A percentile compares a stretch with the other conserved stretches of the same genome.
These are phyloP conservation scores for Xestia sexstrigata DNA, from an alignment of 2,888 invertebrate species.

Conservation along the genomic window DNA sequence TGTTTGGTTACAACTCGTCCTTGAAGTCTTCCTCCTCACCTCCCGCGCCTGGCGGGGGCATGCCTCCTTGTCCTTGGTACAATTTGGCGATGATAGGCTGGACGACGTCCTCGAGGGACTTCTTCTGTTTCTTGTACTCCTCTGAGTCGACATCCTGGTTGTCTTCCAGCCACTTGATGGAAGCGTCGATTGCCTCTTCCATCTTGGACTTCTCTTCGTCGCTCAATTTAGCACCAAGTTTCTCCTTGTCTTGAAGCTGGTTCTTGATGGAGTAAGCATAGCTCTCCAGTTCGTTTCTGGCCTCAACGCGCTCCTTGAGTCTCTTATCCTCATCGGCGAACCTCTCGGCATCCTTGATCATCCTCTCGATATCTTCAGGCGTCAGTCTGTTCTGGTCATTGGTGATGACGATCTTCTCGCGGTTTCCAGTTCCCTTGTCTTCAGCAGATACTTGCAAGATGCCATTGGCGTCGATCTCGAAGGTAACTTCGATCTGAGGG, in stretches of 20 bases:
- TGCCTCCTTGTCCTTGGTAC: constrained; percentile 96
- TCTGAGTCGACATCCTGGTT: constrained; percentile 98
- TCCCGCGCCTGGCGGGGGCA: constrained; percentile 94
- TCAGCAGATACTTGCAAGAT: constrained; percentile 99
- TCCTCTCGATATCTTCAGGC: constrained; percentile 99
- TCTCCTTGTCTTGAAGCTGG: constrained; percentile 98
- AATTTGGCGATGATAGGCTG: constrained; percentile 99
- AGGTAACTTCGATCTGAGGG: constrained; percentile 98
- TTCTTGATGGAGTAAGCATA: constrained; percentile 99
- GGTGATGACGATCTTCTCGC: constrained; percentile 99
- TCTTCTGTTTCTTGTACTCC: constrained; percentile 98
- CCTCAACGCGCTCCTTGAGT: constrained; percentile 98
- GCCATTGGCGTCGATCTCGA: constrained; percentile 98
- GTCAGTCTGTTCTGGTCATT: constrained; percentile 99
- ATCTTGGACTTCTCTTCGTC: constrained; percentile 98
- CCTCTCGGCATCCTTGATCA: constrained; percentile 99
- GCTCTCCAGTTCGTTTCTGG: constrained; percentile 98
- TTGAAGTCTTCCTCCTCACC: constrained; percentile 95
- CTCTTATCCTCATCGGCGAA: constrained; percentile 99
- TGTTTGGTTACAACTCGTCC: constrained; percentile 94
- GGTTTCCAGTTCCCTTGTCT: constrained; percentile 99
- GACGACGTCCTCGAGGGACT: constrained; percentile 97
- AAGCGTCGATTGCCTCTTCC: constrained; percentile 98
- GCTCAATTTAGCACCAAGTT: constrained; percentile 97
- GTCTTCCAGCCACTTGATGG: constrained; percentile 99